These are phyloP conservation scores for Epinotia nisella DNA, from an alignment of 2,888 invertebrate genomes.

Conservation along the genomic window DNA sequence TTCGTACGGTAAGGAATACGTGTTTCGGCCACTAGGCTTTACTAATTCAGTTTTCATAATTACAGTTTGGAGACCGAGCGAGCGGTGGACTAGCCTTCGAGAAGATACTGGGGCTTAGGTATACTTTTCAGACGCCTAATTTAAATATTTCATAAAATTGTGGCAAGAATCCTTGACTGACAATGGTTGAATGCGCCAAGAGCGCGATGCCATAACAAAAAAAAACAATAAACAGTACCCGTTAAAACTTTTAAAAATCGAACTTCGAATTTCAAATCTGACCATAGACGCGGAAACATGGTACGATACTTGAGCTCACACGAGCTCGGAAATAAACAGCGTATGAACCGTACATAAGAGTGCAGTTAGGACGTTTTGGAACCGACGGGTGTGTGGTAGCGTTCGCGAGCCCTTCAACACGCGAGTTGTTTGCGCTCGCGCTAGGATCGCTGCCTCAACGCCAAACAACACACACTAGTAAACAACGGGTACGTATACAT, in stretches of 20 bases:
- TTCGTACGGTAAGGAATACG: constrained; percentile 3
- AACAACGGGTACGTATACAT: neutral
- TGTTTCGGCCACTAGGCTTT: constrained; percentile 1
- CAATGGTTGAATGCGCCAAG: too few species aligned
- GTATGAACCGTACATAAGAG: neutral
- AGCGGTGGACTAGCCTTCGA: too few species aligned
- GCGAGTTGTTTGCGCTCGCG: constrained; percentile 14
- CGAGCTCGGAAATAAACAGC: neutral
- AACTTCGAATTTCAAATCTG: constrained; percentile 1
- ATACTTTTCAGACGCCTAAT: neutral
- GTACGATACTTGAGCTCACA: neutral
- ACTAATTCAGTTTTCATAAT: constrained; percentile 8
- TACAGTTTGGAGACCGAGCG: neutral
- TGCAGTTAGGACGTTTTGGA: neutral
- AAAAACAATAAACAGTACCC: neutral
- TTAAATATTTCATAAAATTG: too few species aligned
- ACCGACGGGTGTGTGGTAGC: neutral
- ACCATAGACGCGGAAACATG: constrained; percentile 1
- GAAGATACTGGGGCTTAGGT: neutral
- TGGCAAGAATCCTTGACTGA: too few species aligned
- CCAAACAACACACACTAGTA: constrained; percentile 3
- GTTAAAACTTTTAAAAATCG: neutral
- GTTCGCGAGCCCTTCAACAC: constrained; percentile 12
- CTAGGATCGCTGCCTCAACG: constrained; percentile 12
- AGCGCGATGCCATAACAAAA: too few species aligned